Evolutionary conservation across 2,113 vertebrate species (phyloP).

Genomic region (Nibea coibor): DNA sequence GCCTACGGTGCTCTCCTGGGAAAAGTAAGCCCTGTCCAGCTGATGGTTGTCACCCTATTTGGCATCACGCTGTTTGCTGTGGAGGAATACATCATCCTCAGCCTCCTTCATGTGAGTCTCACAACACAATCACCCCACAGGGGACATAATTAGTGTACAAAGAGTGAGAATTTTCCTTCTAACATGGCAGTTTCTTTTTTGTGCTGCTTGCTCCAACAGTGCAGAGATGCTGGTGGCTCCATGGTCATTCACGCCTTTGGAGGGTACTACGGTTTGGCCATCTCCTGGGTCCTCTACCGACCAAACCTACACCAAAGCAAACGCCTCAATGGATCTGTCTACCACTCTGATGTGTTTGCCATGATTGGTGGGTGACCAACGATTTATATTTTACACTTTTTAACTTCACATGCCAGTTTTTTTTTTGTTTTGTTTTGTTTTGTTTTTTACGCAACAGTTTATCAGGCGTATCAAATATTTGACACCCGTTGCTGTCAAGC

Average conservation of each 20-base stretch:
- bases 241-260: conserved; percentile 97
- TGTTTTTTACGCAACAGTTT: not conserved
- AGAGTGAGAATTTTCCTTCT: not conserved
- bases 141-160: no score
- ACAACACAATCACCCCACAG: not conserved
- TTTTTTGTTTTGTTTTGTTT: not conserved
- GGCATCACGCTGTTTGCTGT: conserved; percentile 92
- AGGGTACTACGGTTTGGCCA: conserved; percentile 93
- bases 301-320: conserved; percentile 89
- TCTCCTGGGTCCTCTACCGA: conserved; percentile 92
- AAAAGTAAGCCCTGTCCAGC: conserved; percentile 94
- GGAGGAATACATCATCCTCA: conserved; percentile 93
- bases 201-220: conserved; percentile 78
- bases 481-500: not conserved
- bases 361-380: conserved; percentile 90
- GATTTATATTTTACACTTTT: not conserved
- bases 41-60: conserved; percentile 93
- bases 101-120: conserved; percentile 90
- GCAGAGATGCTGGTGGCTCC: conserved; percentile 93
- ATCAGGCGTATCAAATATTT: not conserved
- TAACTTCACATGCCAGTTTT: no score
- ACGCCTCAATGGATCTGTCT: conserved; percentile 86
- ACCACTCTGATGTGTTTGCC: conserved; percentile 93
- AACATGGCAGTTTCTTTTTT: not conserved
- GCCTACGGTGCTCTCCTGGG: conserved; percentile 95